These are phyloP conservation scores for Castor canadensis DNA, from an alignment of 2,113 vertebrate genomes.

Conservation along the genomic window DNA sequence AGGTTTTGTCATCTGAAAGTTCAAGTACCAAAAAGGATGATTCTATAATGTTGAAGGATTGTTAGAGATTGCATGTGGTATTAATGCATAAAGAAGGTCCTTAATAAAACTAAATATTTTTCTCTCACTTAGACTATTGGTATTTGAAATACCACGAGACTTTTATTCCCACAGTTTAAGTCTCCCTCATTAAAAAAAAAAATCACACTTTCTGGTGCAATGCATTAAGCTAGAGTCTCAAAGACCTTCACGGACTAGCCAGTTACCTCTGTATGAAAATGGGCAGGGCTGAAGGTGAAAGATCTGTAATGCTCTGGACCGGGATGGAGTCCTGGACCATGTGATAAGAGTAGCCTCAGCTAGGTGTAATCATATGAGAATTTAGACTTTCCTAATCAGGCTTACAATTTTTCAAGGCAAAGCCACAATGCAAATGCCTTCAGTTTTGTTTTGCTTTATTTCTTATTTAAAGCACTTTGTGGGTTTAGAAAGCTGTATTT, in stretches of 20 bases:
- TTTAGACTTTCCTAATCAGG: background rate
- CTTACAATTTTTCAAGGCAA: background rate
- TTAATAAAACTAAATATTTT: background rate
- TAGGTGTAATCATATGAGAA: background rate
- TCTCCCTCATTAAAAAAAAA: background rate
- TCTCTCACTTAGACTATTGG: background rate
- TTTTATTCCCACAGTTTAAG: background rate
- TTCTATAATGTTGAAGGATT: background rate
- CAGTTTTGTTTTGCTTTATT: background rate
- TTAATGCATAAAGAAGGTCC: background rate
- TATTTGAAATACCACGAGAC: background rate
- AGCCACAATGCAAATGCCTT: background rate
- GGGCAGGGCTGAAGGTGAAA: background rate
- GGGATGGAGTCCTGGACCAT: accelerated
- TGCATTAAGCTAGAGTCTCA: background rate
- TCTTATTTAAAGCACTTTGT: background rate
- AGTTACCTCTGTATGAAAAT: no score
- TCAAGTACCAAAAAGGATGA: background rate
- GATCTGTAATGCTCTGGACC: background rate
- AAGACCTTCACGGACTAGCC: background rate
- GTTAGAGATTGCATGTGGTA: background rate
- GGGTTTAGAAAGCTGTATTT: background rate
- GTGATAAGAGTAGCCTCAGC: background rate
- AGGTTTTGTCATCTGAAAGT: background rate
- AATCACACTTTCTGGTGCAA: background rate